These are phyloP conservation scores for Ceryle rudis DNA, from an alignment of 2,797 vertebrate genomes.

Conservation along the genomic window DNA sequence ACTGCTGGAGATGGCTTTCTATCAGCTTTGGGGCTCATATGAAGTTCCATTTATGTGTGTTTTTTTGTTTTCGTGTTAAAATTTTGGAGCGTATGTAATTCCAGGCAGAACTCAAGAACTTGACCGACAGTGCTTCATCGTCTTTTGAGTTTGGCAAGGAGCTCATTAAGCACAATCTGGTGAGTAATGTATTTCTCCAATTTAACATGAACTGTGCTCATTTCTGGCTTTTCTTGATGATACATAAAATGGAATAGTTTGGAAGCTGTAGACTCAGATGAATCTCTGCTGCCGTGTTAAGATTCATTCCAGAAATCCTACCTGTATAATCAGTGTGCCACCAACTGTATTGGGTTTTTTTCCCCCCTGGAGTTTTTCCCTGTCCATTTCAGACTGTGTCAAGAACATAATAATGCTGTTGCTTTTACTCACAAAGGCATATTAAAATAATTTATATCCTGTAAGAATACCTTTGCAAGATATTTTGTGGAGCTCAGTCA, in stretches of 20 bases:
- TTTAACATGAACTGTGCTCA: background rate
- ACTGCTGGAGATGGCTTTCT: background rate
- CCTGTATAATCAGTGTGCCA: background rate
- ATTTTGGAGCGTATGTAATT: slow-evolving; percentile 43
- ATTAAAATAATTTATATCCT: background rate
- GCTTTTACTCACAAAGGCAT: background rate
- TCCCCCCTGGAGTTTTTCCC: background rate
- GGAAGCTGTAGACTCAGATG: background rate
- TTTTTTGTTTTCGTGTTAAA: background rate
- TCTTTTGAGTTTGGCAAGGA: slow-evolving; percentile 98
- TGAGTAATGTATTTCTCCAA: slow-evolving; percentile 70
- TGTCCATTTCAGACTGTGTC: background rate
- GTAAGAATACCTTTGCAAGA: background rate
- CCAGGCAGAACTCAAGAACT: slow-evolving; percentile 94
- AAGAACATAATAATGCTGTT: background rate
- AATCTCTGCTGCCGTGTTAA: background rate
- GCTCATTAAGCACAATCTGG: slow-evolving; percentile 96
- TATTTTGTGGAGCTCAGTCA: background rate
- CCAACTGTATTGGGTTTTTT: background rate
- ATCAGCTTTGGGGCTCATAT: background rate
- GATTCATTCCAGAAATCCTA: background rate
- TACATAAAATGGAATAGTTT: background rate
- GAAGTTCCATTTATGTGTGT: background rate
- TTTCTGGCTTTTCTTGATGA: background rate
- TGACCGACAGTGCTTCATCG: slow-evolving; percentile 91